These are phyloP conservation scores for Pseudachorutes palmiensis DNA, from an alignment of 1,140 invertebrate species.

Conservation along the genomic window DNA sequence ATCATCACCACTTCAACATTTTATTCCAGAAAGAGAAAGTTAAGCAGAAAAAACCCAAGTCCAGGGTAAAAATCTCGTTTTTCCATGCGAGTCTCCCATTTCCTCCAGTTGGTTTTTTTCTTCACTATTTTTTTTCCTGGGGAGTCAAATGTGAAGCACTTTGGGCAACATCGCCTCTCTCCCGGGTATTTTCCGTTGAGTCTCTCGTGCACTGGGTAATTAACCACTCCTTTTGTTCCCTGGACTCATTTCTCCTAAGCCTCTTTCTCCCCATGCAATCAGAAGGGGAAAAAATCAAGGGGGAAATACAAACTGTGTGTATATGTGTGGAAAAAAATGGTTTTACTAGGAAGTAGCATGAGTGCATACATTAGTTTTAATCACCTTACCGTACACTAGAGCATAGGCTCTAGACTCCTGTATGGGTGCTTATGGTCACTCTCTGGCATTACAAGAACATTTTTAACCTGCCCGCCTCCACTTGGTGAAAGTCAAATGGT, in stretches of 20 bases:
- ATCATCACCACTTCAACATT: conserved; percentile 2
- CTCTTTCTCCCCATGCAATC: conserved; percentile 2
- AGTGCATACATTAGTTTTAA: conserved; percentile 38
- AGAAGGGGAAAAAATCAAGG: neutral
- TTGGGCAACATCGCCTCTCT: conserved; percentile 24
- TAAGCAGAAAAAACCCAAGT: neutral
- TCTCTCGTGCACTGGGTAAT: conserved; percentile 37
- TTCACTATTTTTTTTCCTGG: neutral
- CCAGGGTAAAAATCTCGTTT: neutral
- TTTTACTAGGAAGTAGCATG: conserved; percentile 24
- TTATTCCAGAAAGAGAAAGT: neutral
- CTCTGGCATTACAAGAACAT: too few species aligned
- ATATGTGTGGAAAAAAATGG: conserved; percentile 4
- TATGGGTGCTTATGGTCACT: too few species aligned
- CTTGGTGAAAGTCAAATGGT: too few species aligned
- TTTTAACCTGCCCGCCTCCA: too few species aligned
- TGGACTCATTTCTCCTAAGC: conserved; percentile 35
- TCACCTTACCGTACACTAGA: too few species aligned
- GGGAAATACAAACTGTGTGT: neutral
- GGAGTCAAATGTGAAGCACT: conserved; percentile 39
- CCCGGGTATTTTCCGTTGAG: conserved; percentile 18
- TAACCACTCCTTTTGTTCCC: conserved; percentile 37
- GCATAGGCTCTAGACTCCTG: too few species aligned
- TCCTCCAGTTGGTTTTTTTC: conserved; percentile 19
- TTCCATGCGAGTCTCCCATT: conserved; percentile 35